These are phyloP conservation scores for Pangasianodon gigas DNA, from an alignment of 2,113 vertebrate species.

Conservation along the genomic window DNA sequence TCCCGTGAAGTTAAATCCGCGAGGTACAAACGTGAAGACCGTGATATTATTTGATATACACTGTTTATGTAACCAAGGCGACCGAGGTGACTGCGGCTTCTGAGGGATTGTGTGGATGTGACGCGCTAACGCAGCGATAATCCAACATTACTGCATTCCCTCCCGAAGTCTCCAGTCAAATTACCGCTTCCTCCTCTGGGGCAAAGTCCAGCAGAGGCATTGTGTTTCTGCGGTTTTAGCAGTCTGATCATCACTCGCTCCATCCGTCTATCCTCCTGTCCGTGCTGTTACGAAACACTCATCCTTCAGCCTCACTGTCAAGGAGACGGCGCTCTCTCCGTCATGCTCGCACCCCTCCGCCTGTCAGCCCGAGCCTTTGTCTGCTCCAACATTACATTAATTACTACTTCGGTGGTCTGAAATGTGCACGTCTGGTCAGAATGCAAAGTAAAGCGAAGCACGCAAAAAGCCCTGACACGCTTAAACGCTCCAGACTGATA, in stretches of 20 bases:
- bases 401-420: slow-evolving; percentile 44
- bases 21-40: background rate
- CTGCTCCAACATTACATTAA: slow-evolving; percentile 44
- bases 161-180: slow-evolving; percentile 14
- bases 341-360: slow-evolving; percentile 43
- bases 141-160: background rate
- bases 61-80: slow-evolving; percentile 14
- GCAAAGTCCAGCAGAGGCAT: background rate
- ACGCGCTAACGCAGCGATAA: background rate
- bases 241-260: slow-evolving; percentile 37
- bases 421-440: slow-evolving; percentile 33
- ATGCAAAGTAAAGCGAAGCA: slow-evolving; percentile 34
- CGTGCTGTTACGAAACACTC: slow-evolving; percentile 9
- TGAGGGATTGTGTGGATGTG: background rate
- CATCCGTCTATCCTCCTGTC: slow-evolving; percentile 31
- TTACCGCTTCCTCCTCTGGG: background rate
- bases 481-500: slow-evolving; percentile 41
- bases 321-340: slow-evolving; percentile 5
- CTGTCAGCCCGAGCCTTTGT: slow-evolving; percentile 47
- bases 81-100: background rate
- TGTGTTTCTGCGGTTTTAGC: slow-evolving; percentile 16
- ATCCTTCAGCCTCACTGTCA: slow-evolving; percentile 45
- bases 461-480: background rate
- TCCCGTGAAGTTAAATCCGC: background rate
- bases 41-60: background rate